Evolutionary conservation across 2,113 vertebrate species (phyloP).

Genomic region (Tringa solitaria): DNA sequence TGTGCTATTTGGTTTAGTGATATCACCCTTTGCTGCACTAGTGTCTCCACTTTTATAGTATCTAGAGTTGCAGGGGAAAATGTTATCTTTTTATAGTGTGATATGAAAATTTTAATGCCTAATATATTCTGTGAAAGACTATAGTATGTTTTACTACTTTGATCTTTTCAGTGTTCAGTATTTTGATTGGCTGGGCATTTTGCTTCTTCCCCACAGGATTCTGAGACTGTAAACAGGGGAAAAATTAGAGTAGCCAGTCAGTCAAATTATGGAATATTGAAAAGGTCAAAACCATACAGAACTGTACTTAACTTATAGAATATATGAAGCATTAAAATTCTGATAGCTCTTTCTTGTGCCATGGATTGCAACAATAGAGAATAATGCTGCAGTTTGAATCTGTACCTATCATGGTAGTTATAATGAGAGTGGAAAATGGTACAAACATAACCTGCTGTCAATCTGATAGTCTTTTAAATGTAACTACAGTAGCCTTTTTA

Average conservation of each 20-base stretch:
- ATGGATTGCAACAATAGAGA: not conserved
- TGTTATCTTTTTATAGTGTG: constrained; percentile 56
- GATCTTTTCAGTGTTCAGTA: constrained; percentile 26
- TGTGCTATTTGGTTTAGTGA: not conserved
- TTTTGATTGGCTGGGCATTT: constrained; percentile 32
- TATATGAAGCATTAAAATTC: constrained; percentile 35
- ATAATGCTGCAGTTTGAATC: not conserved
- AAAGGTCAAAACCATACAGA: constrained; percentile 61
- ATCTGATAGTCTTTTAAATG: not conserved
- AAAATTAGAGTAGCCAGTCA: constrained; percentile 23
- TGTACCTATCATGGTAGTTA: not conserved
- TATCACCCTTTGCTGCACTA: not conserved
- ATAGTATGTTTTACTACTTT: constrained; percentile 44
- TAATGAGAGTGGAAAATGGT: not conserved
- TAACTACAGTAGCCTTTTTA: not conserved
- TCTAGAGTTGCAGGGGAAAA: not conserved
- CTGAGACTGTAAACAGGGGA: constrained; percentile 40
- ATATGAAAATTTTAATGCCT: constrained; percentile 50
- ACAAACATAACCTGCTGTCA: not conserved
- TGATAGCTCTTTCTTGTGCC: not conserved
- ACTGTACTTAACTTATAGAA: constrained; percentile 28
- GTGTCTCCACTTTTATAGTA: constrained; percentile 3
- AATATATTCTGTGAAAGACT: not conserved
- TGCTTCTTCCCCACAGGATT: constrained; percentile 9
- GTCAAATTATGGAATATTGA: constrained; percentile 49